Conservation (phyloP, 2,888 invertebrate species). For the Noctua janthina region DNA sequence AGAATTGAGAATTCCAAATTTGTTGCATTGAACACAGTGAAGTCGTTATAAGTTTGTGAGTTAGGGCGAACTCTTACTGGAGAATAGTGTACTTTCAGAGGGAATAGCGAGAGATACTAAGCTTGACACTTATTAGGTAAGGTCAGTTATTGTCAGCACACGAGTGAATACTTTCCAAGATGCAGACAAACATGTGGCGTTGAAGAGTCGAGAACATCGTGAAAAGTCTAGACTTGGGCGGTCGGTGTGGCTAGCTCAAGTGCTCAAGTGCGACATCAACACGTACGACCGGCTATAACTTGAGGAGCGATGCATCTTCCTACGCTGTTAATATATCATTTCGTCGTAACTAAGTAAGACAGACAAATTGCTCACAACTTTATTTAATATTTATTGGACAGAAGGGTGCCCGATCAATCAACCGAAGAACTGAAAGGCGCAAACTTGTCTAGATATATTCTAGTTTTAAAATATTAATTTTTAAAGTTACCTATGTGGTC, state of each 20-base stretch:
- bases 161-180: neutral
- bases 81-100: neutral
- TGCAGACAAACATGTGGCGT: slow-evolving; percentile 1
- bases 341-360: slow-evolving; percentile 84
- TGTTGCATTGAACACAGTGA: slow-evolving; percentile 29
- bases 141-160: slow-evolving; percentile 12
- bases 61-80: slow-evolving; percentile 1
- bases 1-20: slow-evolving; percentile 30
- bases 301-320: slow-evolving; percentile 77
- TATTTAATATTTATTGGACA: slow-evolving; percentile 88
- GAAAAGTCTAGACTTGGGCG: slow-evolving; percentile 52
- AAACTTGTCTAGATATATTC: slow-evolving; percentile 54
- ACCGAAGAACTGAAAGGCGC: slow-evolving; percentile 56
- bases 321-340: slow-evolving; percentile 85
- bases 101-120: neutral
- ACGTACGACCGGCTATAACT: slow-evolving; percentile 71
- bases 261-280: slow-evolving; percentile 59
- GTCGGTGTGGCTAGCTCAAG: slow-evolving; percentile 26
- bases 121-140: slow-evolving; percentile 2
- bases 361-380: slow-evolving; percentile 85
- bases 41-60: slow-evolving; percentile 33
- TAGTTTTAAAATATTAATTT: slow-evolving; percentile 54
- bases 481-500: slow-evolving; percentile 12
- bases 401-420: slow-evolving; percentile 86
- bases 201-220: slow-evolving; percentile 26